Evolutionary conservation across 2,113 vertebrate genomes (phyloP).

Genomic region (Neofelis nebulosa): DNA sequence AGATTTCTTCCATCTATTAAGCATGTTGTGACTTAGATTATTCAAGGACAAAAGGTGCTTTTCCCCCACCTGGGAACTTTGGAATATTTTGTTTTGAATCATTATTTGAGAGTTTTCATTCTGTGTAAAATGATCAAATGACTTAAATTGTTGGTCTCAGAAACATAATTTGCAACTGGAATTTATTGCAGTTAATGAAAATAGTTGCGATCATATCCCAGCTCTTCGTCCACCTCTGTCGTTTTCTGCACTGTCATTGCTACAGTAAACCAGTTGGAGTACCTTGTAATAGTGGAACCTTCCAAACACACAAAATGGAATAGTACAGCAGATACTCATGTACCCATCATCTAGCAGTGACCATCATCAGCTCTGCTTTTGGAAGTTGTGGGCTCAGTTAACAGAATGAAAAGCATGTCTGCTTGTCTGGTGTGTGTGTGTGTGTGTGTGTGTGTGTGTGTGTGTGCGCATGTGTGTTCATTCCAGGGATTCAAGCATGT

Average conservation of each 20-base stretch:
- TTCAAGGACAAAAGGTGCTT: background rate
- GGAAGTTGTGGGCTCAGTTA: background rate
- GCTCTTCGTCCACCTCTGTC: background rate
- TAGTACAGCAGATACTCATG: too few relatives aligned
- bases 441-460: background rate
- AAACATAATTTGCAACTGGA: background rate
- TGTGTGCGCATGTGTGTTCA: too few relatives aligned
- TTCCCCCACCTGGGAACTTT: background rate
- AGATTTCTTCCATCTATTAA: background rate
- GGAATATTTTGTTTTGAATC: constrained; percentile 14
- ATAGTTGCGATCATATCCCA: background rate
- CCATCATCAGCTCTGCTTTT: background rate
- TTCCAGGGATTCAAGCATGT: background rate
- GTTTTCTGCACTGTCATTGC: background rate
- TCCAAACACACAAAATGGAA: background rate
- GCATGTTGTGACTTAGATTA: background rate
- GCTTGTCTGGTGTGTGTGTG: background rate
- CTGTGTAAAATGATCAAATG: background rate
- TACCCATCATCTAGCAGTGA: background rate
- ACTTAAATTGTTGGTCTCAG: background rate
- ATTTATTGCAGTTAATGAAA: background rate
- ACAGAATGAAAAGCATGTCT: background rate
- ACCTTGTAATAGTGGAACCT: background rate
- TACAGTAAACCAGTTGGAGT: background rate
- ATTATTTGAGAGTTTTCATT: background rate